Evolutionary conservation across 2,113 vertebrate genomes (phyloP), one percentile per base, ranked within the genome.

Genomic region (Halichoerus grypus): DNA sequence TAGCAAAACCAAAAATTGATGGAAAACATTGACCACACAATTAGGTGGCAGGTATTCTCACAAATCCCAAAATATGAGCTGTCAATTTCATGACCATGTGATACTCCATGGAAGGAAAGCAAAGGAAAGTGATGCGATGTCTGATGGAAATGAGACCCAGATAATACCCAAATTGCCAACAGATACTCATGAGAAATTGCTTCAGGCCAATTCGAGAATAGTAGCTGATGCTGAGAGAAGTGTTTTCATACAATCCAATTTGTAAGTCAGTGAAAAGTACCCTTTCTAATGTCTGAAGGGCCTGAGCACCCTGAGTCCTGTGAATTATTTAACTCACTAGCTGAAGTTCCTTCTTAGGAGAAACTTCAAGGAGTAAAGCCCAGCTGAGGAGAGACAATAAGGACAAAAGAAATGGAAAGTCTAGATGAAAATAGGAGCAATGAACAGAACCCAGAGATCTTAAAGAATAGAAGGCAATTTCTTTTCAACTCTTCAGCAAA

Each of bases 401-500:
- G 5, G 4, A 33, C 39, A 92, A 96, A 82, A 8, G 5, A 88
- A 65, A 88, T 77, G 22, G 51, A 65, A 84, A 14, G 3, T n/a
- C 59, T 21, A n/a, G 55, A n/a, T 67, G 55, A 65, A 83, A 96
- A 83, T 65, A 71, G 28, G 22, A 72, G 7, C 42, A 0, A 24
- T 87, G 36, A 93, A 87, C 21, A 80, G 46, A 95, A 46, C 26
- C 39, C 57, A 19, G 42, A 74, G 26, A 33, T 88, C 55, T 84
- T 19, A 89, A 65, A 88, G 87, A 79, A 59, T 53, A 72, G 36
- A 81, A 55, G 13, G 3, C 9, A 4, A 1, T 42, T 46, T 57
- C 79, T 95, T n/a, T 72, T 42, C 33, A 53, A 65, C 28, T 79
- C 26, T 88, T 95, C 19, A 94, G 36, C 84, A 84, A 51, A 92